Evolutionary conservation across 2,888 invertebrate genomes (phyloP).

Genomic region (Drosophila prolongata): DNA sequence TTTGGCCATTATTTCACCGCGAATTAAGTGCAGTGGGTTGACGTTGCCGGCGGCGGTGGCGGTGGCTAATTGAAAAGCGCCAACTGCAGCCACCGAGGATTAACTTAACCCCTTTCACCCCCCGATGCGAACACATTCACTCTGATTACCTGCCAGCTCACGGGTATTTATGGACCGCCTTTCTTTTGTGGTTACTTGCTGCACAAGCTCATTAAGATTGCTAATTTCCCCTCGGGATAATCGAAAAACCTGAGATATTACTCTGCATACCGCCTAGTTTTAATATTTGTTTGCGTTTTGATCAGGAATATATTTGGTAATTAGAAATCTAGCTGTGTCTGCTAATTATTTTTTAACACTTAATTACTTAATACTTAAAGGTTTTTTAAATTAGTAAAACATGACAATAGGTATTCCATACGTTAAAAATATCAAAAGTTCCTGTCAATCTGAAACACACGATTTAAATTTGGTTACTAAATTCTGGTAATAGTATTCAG

Average conservation of each 20-base stretch:
- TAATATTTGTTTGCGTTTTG: background rate
- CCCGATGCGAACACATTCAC: background rate
- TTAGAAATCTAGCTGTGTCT: background rate
- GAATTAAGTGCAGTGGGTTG: slow-evolving; percentile 16
- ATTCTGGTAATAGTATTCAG: too few relatives aligned
- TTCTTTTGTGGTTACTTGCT: background rate
- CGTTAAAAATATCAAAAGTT: too few relatives aligned
- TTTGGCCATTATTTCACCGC: slow-evolving; percentile 19
- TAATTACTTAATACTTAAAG: background rate
- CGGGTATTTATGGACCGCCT: background rate
- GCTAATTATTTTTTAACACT: background rate
- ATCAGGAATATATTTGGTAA: background rate
- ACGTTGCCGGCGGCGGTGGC: background rate
- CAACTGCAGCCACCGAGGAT: background rate
- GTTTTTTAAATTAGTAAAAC: too few relatives aligned
- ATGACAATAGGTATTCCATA: too few relatives aligned
- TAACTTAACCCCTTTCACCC: background rate
- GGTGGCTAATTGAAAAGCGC: slow-evolving; percentile 9
- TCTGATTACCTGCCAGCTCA: background rate
- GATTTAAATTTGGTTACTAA: background rate
- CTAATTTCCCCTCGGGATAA: background rate
- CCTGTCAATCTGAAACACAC: too few relatives aligned
- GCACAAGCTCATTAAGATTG: slow-evolving; percentile 7
- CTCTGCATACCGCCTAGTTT: too few relatives aligned
- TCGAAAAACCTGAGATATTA: background rate